Percentiles rank a stretch among this genome's conserved stretches.
phyloP scores from a whole-genome alignment of 2,113 vertebrate species.

The Australoheros scitulus region DNA sequence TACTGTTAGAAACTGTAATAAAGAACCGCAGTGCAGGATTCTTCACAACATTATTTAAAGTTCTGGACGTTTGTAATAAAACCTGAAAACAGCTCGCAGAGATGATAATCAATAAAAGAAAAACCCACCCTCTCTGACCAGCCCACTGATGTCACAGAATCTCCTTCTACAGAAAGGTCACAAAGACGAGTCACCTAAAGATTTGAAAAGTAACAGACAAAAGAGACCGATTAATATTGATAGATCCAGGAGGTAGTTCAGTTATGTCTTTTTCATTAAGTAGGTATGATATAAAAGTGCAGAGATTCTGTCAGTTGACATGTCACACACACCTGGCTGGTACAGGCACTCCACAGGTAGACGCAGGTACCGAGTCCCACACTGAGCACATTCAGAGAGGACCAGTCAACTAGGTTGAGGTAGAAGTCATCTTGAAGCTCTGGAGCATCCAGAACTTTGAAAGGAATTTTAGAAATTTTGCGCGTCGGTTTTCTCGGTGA shows the following conservation, averaged over 20 bases:
- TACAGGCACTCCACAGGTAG: conserved; percentile 98
- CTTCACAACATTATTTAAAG: not conserved
- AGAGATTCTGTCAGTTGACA: not conserved
- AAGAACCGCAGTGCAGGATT: not conserved
- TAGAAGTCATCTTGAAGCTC: conserved; percentile 99
- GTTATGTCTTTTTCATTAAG: not conserved
- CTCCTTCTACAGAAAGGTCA: conserved; percentile 96
- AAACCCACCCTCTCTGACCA: conserved; percentile 96
- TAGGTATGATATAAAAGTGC: not conserved
- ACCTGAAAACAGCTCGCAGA: not conserved
- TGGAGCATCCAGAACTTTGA: conserved; percentile 96
- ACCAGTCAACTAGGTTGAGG: conserved; percentile 99
- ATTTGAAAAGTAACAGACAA: not conserved
- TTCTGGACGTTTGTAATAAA: not conserved
- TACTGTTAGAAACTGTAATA: not conserved
- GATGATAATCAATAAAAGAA: not conserved
- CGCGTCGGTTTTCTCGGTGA: conserved; percentile 96
- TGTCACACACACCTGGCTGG: conserved; percentile 88
- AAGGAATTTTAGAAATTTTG: conserved; percentile 99
- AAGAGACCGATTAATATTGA: not conserved
- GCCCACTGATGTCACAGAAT: conserved; percentile 96
- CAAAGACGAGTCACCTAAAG: conserved; percentile 94
- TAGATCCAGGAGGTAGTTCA: not conserved
- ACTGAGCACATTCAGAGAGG: conserved; percentile 95
- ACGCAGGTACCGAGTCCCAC: conserved; percentile 98